Conservation (phyloP, 1,140 invertebrate genomes). For the Adelges cooleyi region DNA sequence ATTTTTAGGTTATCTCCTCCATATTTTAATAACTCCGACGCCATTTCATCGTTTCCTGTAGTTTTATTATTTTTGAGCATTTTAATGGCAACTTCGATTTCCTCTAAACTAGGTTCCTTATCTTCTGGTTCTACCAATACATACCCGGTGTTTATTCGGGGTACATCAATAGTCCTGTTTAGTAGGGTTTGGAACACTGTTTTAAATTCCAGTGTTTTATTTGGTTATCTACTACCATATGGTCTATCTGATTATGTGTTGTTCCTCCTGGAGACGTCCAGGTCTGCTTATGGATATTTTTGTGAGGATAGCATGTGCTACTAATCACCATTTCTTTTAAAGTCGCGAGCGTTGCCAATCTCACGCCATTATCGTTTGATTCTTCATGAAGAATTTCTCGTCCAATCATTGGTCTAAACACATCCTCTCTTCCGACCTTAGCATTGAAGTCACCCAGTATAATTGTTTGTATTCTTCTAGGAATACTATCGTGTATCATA, state of each 20-base stretch:
- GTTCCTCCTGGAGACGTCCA: constrained; percentile 29
- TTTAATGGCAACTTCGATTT: constrained; percentile 11
- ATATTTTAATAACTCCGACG: no score
- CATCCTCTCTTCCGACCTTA: not conserved
- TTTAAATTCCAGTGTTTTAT: constrained; percentile 11
- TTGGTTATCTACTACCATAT: constrained; percentile 29
- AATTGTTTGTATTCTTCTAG: constrained; percentile 12
- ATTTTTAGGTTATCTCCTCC: no score
- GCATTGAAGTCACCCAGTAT: not conserved
- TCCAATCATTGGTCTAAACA: not conserved
- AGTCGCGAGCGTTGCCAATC: not conserved
- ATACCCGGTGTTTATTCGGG: no score
- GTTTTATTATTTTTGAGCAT: constrained; percentile 13
- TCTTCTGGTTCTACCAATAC: no score
- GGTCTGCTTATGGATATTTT: constrained; percentile 31
- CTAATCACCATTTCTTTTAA: not conserved
- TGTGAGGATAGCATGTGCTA: not conserved
- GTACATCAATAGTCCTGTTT: not conserved
- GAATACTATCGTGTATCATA: not conserved
- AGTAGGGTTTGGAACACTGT: no score
- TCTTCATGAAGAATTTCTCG: not conserved
- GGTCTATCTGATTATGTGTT: constrained; percentile 31
- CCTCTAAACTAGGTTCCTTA: no score
- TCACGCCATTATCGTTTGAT: not conserved
- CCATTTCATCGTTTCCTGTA: no score